A percentile compares a stretch with the other conserved stretches of the same genome.
phyloP scores from a whole-genome alignment of 2,888 invertebrate species.

The Parnassius smintheus region DNA sequence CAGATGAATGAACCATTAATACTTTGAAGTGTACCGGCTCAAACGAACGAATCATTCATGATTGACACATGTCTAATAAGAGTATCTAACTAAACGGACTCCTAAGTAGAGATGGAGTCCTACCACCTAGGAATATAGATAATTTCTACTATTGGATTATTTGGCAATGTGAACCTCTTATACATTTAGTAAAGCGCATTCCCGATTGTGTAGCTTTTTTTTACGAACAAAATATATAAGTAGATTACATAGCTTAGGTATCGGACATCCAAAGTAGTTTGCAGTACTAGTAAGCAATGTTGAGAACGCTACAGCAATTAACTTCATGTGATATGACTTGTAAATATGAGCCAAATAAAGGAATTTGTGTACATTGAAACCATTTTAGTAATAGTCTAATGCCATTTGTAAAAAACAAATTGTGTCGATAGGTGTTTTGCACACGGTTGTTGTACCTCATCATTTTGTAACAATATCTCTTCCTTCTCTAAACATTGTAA shows the following conservation, averaged over 20 bases:
- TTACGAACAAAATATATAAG: slow-evolving; percentile 11
- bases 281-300: background rate
- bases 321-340: slow-evolving; percentile 17
- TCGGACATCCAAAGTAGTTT: background rate
- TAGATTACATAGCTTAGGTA: slow-evolving; percentile 7
- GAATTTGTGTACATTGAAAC: slow-evolving; percentile 49
- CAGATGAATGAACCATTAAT: no score
- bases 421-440: slow-evolving; percentile 30
- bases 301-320: background rate
- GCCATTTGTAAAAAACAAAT: slow-evolving; percentile 46
- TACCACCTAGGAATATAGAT: no score
- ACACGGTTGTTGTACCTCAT: slow-evolving; percentile 40
- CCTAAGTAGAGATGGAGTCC: no score
- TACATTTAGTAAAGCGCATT: slow-evolving; percentile 7
- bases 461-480: slow-evolving; percentile 67
- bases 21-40: no score
- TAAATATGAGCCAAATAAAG: slow-evolving; percentile 40
- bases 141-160: background rate
- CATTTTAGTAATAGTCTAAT: slow-evolving; percentile 46
- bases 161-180: background rate
- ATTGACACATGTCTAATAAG: no score
- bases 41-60: no score
- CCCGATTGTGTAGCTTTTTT: background rate
- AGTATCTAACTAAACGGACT: no score
- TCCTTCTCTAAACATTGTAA: slow-evolving; percentile 65